phyloP scores from a whole-genome alignment of 2,797 vertebrate species.

The Dromococcyx pavoninus region DNA sequence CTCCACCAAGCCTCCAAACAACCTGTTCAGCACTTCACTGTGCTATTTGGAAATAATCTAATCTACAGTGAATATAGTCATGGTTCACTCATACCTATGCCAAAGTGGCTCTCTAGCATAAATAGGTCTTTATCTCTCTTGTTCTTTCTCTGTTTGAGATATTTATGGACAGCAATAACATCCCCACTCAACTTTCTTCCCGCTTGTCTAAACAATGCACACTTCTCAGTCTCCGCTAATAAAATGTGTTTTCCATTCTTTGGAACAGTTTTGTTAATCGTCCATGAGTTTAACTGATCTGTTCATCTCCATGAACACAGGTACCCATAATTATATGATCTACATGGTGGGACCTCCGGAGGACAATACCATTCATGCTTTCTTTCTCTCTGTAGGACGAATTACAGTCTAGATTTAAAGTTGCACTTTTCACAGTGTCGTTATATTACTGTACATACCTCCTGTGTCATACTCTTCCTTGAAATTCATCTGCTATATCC shows the following conservation, averaged over 20 bases:
- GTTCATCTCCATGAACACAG: background rate
- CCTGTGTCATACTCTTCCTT: background rate
- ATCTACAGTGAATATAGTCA: background rate
- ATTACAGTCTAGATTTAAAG: background rate
- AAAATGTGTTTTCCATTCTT: background rate
- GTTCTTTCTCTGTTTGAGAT: background rate
- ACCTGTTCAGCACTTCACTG: background rate
- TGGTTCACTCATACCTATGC: background rate
- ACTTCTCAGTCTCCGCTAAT: background rate
- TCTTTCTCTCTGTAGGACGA: background rate
- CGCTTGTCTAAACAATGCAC: background rate
- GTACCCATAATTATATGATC: background rate
- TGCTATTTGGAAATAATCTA: background rate
- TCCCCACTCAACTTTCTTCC: background rate
- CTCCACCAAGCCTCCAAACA: background rate
- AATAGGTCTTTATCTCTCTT: background rate
- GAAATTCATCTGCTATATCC: background rate
- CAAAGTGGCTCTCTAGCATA: background rate
- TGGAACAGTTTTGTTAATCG: background rate
- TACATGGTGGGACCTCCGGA: background rate
- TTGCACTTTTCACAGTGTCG: background rate
- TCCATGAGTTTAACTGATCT: background rate
- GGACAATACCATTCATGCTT: background rate
- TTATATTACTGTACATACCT: background rate
- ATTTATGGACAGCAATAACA: background rate